Conservation (phyloP, 2,113 vertebrate genomes). For the Prinia subflava region DNA sequence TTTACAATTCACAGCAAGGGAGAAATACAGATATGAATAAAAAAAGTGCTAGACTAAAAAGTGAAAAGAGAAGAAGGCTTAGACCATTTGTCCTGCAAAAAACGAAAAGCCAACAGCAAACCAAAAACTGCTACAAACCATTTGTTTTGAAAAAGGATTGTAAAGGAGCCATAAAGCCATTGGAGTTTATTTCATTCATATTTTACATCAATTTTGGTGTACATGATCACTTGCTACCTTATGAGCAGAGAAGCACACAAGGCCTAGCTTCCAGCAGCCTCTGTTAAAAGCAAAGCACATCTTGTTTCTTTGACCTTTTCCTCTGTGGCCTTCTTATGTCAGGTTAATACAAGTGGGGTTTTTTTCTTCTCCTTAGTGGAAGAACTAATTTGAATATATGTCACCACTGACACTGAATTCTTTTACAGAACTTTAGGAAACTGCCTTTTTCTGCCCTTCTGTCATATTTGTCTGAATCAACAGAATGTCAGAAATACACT, state of each 20-base stretch:
- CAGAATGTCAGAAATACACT: background rate
- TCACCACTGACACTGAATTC: background rate
- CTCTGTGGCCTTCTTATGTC: background rate
- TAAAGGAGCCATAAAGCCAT: background rate
- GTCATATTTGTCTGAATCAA: background rate
- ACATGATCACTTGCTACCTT: background rate
- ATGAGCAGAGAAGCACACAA: background rate
- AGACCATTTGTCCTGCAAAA: background rate
- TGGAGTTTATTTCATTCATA: background rate
- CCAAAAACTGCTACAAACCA: background rate
- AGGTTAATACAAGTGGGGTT: background rate
- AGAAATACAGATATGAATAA: background rate
- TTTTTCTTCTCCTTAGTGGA: background rate
- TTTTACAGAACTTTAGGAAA: background rate
- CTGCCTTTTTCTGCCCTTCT: background rate
- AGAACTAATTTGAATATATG: background rate
- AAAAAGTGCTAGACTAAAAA: background rate
- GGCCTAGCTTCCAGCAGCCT: background rate
- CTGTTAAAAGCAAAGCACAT: background rate
- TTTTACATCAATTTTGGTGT: background rate
- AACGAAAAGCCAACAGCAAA: background rate
- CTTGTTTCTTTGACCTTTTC: background rate
- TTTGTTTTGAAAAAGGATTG: background rate
- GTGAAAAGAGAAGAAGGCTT: background rate
- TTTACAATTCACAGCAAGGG: background rate